Conservation (phyloP, 2,888 invertebrate species). For the Callimorpha dominula region DNA sequence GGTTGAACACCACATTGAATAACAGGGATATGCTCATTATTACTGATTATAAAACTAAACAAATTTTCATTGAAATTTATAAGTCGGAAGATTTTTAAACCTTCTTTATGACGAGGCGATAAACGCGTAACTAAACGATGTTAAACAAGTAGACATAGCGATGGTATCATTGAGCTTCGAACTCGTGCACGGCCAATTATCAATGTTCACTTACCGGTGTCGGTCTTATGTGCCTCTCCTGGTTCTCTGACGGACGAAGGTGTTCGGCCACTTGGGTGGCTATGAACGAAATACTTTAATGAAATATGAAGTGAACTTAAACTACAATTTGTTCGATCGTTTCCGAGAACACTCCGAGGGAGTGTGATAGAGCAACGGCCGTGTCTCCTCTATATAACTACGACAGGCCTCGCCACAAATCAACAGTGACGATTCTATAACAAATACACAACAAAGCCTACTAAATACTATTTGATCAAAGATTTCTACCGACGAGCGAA, state of each 20-base stretch:
- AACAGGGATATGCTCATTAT: not conserved
- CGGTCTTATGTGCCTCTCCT: conserved; percentile 68
- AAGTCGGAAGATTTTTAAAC: conserved; percentile 21
- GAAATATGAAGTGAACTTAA: conserved; percentile 72
- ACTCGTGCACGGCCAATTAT: conserved; percentile 61
- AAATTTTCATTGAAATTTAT: not conserved
- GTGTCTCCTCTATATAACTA: conserved; percentile 70
- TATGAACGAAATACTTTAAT: conserved; percentile 74
- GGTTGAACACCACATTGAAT: not conserved
- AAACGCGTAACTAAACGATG: conserved; percentile 8
- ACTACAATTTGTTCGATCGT: conserved; percentile 62
- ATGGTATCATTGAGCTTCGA: not conserved
- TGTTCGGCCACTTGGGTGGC: conserved; percentile 82
- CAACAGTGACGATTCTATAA: conserved; percentile 73
- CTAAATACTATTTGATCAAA: conserved; percentile 77
- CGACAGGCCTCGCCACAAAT: conserved; percentile 63
- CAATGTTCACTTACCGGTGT: conserved; percentile 70
- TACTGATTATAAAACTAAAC: not conserved
- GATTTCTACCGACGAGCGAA: conserved; percentile 65
- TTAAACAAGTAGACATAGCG: conserved; percentile 9
- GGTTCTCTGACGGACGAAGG: conserved; percentile 54
- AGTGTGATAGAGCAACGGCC: conserved; percentile 67
- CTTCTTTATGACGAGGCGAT: conserved; percentile 21
- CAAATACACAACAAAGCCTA: conserved; percentile 79
- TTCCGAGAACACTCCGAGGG: conserved; percentile 74